Base-by-base conservation (phyloP, 2,888 invertebrate species). In the Junonia oenone region DNA sequence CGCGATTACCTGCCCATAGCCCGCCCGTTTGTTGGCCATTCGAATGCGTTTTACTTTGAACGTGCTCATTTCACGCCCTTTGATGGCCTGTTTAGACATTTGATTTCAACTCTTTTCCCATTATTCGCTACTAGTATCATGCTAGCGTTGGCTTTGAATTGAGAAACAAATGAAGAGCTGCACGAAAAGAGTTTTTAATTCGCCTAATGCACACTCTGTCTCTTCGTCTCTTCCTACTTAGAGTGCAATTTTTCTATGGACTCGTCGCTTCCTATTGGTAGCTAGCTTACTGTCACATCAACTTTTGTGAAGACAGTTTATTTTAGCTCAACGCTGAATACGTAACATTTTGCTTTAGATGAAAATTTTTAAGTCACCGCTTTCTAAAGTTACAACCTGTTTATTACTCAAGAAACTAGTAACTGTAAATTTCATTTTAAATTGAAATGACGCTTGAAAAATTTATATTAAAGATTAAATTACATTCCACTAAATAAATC, bases 151-250 rank as follows among this genome's bases (percentile, higher is more conserved):
- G 73, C 72, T 82, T 78, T 78, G 75, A 76, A 79, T 78, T 72
- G 61, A 67, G 68, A 75, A 82, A 85, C 83, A 86, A 86, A 83
- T 79, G 83, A 78, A 72, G 75, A 78, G 72, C 67, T 71, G 73
- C 72, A 72, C 66, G 72, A 76, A 76, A 77, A 69, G 76, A 78
- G 75, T 83, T 88, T 88, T 89, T 90, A 90, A 90, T 90, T 88
- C 78, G 82, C 85, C 89, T 89, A 89, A 90, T 90, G 90, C 86
- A 87, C 75, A 69, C 72, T 66, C 68, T 75, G 77, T 63, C 60
- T 79, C 78, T 75, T 74, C 79, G 78, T 77, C 75, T 78, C 78
- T 82, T 76, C 72, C 76, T 78, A 78, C 80, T 72, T 80, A 81
- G 82, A 82, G 79, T 78, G 79, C 81, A 78, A 76, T 75, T 74